Conservation (phyloP, 2,797 vertebrate genomes). For the Schizopygopsis malacanthus region DNA sequence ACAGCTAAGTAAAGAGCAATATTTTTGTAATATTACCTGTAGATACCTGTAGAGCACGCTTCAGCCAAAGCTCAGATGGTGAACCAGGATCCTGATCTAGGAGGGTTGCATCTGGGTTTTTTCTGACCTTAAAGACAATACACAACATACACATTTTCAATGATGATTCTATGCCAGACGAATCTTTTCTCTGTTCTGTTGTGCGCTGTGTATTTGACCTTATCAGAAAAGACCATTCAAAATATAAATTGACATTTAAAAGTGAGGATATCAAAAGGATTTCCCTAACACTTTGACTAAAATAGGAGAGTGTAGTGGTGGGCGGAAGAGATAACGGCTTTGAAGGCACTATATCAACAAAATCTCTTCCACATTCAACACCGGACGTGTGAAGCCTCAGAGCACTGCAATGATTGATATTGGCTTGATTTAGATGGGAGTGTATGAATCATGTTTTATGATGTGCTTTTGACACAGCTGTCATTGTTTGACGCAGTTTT, state of each 20-base stretch:
- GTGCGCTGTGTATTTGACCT: not conserved
- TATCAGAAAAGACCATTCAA: slow-evolving; percentile 11
- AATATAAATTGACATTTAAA: slow-evolving; percentile 17
- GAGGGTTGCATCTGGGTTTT: not conserved
- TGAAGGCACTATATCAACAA: not conserved
- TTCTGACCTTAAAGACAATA: slow-evolving; percentile 48
- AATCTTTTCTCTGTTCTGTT: slow-evolving; percentile 17
- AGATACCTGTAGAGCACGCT: not conserved
- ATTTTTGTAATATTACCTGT: slow-evolving; percentile 39
- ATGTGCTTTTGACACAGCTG: not conserved
- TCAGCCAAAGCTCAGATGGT: slow-evolving; percentile 21
- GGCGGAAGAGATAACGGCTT: not conserved
- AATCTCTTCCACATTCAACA: not conserved
- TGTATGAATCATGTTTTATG: slow-evolving; percentile 6
- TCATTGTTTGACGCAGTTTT: not conserved
- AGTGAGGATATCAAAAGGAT: slow-evolving; percentile 8
- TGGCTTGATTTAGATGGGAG: not conserved
- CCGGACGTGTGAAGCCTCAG: not conserved
- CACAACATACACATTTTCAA: slow-evolving; percentile 23
- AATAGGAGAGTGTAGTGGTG: slow-evolving; percentile 9
- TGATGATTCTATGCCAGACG: not conserved
- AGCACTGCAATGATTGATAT: not conserved
- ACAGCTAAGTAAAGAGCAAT: not conserved
- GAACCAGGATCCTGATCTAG: slow-evolving; percentile 20
- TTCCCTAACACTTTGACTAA: slow-evolving; percentile 25